Conservation (phyloP, 2,888 invertebrate genomes). For the Noctua comes region DNA sequence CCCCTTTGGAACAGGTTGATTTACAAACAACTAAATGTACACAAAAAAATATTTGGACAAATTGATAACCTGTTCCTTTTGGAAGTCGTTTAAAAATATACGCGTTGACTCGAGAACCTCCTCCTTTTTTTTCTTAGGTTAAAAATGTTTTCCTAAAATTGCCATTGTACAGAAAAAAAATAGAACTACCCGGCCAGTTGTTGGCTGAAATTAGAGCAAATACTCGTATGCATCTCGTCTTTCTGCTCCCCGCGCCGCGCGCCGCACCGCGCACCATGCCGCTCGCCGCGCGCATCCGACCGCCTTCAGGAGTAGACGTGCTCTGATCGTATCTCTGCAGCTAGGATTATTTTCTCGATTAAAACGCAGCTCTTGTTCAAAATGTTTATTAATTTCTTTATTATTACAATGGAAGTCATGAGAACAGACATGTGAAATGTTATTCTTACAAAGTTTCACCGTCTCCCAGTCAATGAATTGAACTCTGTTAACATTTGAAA, state of each 20-base stretch:
- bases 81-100: too few species aligned
- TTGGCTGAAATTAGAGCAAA: not conserved
- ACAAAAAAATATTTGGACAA: too few species aligned
- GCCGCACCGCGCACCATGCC: too few species aligned
- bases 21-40: too few species aligned
- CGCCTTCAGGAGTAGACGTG: not conserved
- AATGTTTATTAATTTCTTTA: constrained; percentile 47
- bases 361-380: constrained; percentile 43
- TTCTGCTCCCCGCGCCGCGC: not conserved
- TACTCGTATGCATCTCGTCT: not conserved
- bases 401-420: constrained; percentile 56
- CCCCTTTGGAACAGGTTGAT: too few species aligned
- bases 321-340: not conserved
- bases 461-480: constrained; percentile 17
- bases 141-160: too few species aligned
- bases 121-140: too few species aligned
- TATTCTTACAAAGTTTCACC: constrained; percentile 34
- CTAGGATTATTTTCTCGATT: constrained; percentile 4
- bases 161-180: too few species aligned
- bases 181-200: not conserved
- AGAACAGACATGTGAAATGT: constrained; percentile 41
- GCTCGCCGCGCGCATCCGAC: not conserved
- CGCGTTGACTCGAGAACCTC: too few species aligned
- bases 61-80: too few species aligned
- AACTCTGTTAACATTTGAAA: not conserved